Conservation (phyloP, 1,140 invertebrate genomes). For the Dendroctonus valens region DNA sequence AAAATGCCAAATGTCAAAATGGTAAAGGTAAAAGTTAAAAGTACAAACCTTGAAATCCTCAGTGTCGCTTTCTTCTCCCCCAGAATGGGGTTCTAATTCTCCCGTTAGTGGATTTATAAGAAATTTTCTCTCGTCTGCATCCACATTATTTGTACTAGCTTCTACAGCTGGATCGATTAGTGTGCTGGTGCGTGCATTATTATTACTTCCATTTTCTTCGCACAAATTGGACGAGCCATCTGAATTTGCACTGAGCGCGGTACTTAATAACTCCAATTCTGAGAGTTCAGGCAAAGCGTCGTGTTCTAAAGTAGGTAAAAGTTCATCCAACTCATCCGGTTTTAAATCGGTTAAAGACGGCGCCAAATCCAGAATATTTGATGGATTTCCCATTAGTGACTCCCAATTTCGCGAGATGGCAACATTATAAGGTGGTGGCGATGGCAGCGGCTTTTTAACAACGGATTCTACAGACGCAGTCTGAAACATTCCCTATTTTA, state of each 20-base stretch:
- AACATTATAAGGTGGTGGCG: conserved; percentile 38
- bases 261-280: conserved; percentile 38
- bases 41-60: conserved; percentile 42
- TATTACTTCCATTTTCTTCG: conserved; percentile 3
- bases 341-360: conserved; percentile 54
- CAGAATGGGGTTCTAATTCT: conserved; percentile 74
- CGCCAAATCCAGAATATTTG: conserved; percentile 45
- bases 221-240: not conserved
- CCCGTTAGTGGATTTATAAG: conserved; percentile 87
- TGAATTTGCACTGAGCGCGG: conserved; percentile 8
- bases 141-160: conserved; percentile 22
- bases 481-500: too few relatives aligned
- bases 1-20: too few relatives aligned
- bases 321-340: conserved; percentile 60
- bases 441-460: conserved; percentile 30
- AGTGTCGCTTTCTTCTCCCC: conserved; percentile 51
- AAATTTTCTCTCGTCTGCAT: conserved; percentile 66
- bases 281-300: conserved; percentile 44
- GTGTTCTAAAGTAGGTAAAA: conserved; percentile 57
- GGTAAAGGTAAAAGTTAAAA: not conserved
- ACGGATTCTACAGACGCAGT: conserved; percentile 8
- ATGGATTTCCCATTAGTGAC: conserved; percentile 37
- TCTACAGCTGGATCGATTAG: not conserved
- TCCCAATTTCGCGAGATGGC: conserved; percentile 41
- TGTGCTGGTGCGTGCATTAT: not conserved